Conservation (phyloP, 1,140 invertebrate species). For the Ectropis grisescens region DNA sequence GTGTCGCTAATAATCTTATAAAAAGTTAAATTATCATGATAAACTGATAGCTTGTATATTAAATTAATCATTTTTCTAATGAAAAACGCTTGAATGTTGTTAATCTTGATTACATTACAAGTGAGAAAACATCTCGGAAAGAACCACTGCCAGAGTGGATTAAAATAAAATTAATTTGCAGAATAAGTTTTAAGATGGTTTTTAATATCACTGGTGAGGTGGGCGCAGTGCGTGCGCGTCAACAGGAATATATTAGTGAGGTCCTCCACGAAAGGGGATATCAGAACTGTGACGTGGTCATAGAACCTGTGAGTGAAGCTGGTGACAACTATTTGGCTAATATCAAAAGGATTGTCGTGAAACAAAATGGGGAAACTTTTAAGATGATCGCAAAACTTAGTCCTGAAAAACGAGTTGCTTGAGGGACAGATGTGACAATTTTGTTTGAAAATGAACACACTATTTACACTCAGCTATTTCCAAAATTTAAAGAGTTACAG, state of each 20-base stretch:
- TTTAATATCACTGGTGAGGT: too few species aligned
- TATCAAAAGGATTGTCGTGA: conserved; percentile 14
- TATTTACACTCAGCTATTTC: conserved; percentile 41
- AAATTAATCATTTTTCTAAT: too few species aligned
- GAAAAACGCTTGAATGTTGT: too few species aligned
- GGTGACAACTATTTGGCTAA: conserved; percentile 25
- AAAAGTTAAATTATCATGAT: too few species aligned
- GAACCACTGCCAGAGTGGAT: too few species aligned
- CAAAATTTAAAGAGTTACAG: conserved; percentile 39
- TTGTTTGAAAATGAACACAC: conserved; percentile 28
- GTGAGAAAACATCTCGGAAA: too few species aligned
- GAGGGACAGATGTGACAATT: neutral
- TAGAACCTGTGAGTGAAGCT: conserved; percentile 17
- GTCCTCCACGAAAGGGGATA: conserved; percentile 18
- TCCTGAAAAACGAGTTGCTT: neutral
- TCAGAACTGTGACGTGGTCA: conserved; percentile 12
- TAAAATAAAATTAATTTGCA: too few species aligned
- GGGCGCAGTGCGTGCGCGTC: conserved; percentile 11
- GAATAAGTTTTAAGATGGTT: too few species aligned
- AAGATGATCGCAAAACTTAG: conserved; percentile 9
- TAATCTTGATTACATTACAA: too few species aligned
- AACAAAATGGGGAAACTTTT: conserved; percentile 8
- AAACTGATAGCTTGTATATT: too few species aligned
- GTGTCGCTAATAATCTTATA: too few species aligned
- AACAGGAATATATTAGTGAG: conserved; percentile 16